phyloP scores from a whole-genome alignment of 2,888 invertebrate genomes.

The Cephus nigrinus region DNA sequence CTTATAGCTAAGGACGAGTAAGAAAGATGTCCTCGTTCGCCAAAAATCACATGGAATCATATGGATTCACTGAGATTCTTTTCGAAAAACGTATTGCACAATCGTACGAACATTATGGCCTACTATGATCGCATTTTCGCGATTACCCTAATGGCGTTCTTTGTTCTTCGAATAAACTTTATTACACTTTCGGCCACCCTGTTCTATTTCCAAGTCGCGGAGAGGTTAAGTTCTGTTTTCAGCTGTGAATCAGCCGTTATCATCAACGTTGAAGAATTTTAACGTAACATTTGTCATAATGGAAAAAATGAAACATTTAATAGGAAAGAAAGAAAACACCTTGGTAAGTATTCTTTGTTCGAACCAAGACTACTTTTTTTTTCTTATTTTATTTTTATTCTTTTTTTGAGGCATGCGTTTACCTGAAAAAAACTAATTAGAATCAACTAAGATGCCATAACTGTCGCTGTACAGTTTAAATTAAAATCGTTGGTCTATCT shows the following conservation, averaged over 20 bases:
- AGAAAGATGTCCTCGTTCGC: not conserved
- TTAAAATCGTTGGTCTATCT: conserved; percentile 26
- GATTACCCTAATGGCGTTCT: not conserved
- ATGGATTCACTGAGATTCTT: not conserved
- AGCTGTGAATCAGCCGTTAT: not conserved
- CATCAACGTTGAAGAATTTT: conserved; percentile 15
- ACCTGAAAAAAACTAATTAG: conserved; percentile 30
- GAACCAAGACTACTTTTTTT: conserved; percentile 8
- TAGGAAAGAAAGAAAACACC: conserved; percentile 4
- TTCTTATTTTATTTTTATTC: conserved; percentile 1
- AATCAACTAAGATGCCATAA: conserved; percentile 36
- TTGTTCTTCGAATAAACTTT: too few species aligned
- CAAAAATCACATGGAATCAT: not conserved
- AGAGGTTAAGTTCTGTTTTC: too few species aligned
- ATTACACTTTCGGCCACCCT: too few species aligned
- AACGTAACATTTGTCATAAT: not conserved
- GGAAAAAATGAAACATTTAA: not conserved
- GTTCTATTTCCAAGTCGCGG: too few species aligned
- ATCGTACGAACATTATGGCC: not conserved
- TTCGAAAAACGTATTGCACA: not conserved
- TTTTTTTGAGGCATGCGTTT: not conserved
- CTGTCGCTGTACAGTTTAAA: conserved; percentile 36
- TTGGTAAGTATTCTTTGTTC: conserved; percentile 8
- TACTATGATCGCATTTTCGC: not conserved
- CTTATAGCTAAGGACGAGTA: not conserved